Conservation (phyloP, 2,113 vertebrate species). For the Haemorhous mexicanus region DNA sequence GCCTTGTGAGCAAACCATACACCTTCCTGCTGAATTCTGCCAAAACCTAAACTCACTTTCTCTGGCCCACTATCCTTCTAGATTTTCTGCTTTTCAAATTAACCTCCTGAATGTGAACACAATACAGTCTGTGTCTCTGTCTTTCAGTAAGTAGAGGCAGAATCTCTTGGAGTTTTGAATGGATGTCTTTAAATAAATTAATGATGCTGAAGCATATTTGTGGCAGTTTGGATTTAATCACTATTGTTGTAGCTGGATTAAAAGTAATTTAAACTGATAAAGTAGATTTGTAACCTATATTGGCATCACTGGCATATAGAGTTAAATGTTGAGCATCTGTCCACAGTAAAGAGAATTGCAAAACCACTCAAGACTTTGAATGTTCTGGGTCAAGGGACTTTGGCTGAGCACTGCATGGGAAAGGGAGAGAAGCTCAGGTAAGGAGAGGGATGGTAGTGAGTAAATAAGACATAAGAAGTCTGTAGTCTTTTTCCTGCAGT, state of each 20-base stretch:
- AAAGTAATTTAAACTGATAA: background rate
- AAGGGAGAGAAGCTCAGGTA: background rate
- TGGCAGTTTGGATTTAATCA: background rate
- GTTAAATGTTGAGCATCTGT: background rate
- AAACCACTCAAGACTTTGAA: background rate
- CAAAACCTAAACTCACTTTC: background rate
- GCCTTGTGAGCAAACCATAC: background rate
- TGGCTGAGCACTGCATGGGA: background rate
- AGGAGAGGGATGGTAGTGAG: background rate
- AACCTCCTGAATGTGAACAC: background rate
- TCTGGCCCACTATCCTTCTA: background rate
- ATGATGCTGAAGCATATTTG: background rate
- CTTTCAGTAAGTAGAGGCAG: background rate
- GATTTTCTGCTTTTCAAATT: background rate
- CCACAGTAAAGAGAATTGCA: background rate
- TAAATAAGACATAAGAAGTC: background rate
- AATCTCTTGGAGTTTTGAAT: background rate
- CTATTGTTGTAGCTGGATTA: background rate
- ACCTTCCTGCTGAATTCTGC: background rate
- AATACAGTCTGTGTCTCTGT: rapidly evolving
- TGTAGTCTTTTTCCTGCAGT: background rate
- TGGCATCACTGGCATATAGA: background rate
- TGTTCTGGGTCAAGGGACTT: background rate
- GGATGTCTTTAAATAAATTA: background rate
- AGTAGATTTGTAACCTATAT: background rate